Conservation (phyloP, 37 sponge, comb jelly and placozoan species). For the Theonella swinhoei region DNA sequence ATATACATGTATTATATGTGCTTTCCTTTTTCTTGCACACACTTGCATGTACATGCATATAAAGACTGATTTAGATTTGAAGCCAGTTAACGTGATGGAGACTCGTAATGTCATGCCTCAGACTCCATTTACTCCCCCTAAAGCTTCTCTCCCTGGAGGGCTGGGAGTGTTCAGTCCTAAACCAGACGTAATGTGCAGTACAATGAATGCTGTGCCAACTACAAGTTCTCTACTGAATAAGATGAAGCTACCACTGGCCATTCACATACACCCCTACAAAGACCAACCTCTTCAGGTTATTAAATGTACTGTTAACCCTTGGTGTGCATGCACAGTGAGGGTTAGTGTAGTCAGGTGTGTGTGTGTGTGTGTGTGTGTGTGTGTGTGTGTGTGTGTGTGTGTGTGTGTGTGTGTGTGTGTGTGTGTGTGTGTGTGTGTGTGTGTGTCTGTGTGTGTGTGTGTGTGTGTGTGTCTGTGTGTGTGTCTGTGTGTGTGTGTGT, state of each 20-base stretch:
- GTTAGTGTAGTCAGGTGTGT: neutral
- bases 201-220: conserved; percentile 86
- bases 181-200: conserved; percentile 82
- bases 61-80: conserved; percentile 54
- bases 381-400: neutral
- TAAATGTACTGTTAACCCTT: too few species aligned
- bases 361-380: neutral
- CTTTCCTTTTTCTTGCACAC: too few species aligned
- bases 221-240: conserved; percentile 81
- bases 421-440: neutral
- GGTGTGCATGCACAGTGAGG: too few species aligned
- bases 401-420: neutral
- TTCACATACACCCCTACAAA: conserved; percentile 94
- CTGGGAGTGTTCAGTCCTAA: conserved; percentile 35
- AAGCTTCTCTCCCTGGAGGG: conserved; percentile 40
- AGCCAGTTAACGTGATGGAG: conserved; percentile 81
- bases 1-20: too few species aligned
- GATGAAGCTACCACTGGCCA: conserved; percentile 88
- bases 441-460: too few species aligned
- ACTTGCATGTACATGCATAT: too few species aligned
- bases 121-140: conserved; percentile 36
- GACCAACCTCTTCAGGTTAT: conserved; percentile 57
- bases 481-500: too few species aligned
- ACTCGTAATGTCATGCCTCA: conserved; percentile 68
- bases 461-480: too few species aligned